A percentile compares a stretch with the other conserved stretches of the same genome.
Conservation (phyloP, 2,113 vertebrate genomes). For the Bagarius yarrelli region DNA sequence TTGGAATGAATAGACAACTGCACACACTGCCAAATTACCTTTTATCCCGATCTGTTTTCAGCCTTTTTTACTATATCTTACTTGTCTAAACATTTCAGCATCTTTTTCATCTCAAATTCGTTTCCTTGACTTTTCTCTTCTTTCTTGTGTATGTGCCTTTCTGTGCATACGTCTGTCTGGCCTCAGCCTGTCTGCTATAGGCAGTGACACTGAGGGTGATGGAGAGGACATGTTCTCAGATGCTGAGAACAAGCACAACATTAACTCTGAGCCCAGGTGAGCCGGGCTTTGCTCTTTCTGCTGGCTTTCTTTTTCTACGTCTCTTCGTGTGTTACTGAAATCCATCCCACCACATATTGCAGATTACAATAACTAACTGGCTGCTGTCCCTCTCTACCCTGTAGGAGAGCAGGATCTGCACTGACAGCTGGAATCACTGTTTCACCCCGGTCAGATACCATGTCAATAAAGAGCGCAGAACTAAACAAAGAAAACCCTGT, state of each 20-base stretch:
- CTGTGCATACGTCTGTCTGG: conserved; percentile 30
- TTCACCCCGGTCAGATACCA: conserved; percentile 64
- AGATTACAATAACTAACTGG: neutral
- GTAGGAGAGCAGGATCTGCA: conserved; percentile 74
- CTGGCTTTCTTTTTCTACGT: neutral
- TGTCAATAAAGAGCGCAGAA: conserved; percentile 59
- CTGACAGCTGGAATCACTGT: conserved; percentile 63
- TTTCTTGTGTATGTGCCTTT: neutral
- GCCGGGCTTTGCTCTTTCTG: conserved; percentile 42
- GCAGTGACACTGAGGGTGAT: conserved; percentile 54
- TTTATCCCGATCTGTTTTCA: neutral
- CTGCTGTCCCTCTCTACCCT: conserved; percentile 13
- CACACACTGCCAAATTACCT: neutral
- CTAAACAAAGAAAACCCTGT: conserved; percentile 64
- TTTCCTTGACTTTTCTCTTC: neutral
- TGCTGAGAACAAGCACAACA: conserved; percentile 42
- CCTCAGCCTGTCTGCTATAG: conserved; percentile 60
- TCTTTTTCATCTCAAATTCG: conserved; percentile 7
- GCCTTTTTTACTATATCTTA: neutral
- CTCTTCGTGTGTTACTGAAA: neutral
- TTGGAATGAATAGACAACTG: neutral
- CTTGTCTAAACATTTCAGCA: conserved; percentile 25
- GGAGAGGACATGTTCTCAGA: conserved; percentile 42
- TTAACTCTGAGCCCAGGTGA: conserved; percentile 59
- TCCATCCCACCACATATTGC: neutral